phyloP scores from a whole-genome alignment of 30 jellyfish, hydroid and myxozoan species.

The Aurelia sp. region DNA sequence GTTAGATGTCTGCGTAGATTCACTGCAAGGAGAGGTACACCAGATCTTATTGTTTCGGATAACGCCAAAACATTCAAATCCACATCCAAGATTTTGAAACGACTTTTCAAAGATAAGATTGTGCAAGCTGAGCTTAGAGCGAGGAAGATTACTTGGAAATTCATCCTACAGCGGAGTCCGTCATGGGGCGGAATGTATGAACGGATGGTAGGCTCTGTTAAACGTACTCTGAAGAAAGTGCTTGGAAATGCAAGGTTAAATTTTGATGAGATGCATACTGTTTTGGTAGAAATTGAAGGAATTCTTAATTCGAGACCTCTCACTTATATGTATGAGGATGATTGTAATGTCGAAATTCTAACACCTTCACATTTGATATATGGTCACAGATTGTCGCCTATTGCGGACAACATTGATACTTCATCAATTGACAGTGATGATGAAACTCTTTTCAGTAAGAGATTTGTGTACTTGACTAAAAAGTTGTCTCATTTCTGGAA shows the following conservation, averaged over 20 bases:
- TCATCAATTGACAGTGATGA: background rate
- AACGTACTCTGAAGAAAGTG: conserved; percentile 11
- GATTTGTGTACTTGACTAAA: conserved; percentile 13
- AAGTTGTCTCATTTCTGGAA: conserved; percentile 46
- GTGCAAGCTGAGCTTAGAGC: background rate
- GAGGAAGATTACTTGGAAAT: conserved; percentile 11
- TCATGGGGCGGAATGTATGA: conserved; percentile 52
- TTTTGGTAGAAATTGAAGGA: conserved; percentile 34
- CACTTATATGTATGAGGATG: background rate
- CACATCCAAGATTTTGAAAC: background rate
- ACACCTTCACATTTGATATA: conserved; percentile 37
- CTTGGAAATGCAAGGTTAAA: conserved; percentile 25
- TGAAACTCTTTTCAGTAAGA: conserved; percentile 4
- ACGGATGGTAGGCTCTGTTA: conserved; percentile 18
- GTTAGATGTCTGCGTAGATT: background rate
- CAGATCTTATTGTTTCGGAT: background rate
- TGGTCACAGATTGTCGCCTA: conserved; percentile 24
- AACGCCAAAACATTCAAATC: background rate
- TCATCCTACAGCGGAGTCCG: conserved; percentile 31
- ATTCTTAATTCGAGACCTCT: conserved; percentile 10
- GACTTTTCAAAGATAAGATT: background rate
- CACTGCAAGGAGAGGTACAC: conserved; percentile 11
- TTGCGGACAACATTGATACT: background rate
- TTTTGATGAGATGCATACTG: conserved; percentile 38
- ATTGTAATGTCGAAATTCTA: conserved; percentile 17